Evolutionary conservation across 2,113 vertebrate genomes (phyloP).

Genomic region (Periophthalmodon schlosseri): DNA sequence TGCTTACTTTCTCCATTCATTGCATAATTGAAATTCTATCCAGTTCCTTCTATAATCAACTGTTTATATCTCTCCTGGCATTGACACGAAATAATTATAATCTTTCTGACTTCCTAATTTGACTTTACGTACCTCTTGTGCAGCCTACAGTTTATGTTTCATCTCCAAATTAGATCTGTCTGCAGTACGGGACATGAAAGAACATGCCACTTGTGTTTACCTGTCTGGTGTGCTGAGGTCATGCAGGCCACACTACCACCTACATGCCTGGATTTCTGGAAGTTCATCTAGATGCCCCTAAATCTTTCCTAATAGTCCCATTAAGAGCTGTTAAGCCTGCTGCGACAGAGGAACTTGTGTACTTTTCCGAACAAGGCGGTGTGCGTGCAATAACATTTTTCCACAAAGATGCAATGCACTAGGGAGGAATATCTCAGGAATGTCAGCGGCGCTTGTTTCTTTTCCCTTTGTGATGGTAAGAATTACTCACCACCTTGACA

Average conservation of each 20-base stretch:
- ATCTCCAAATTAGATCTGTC: slow-evolving; percentile 57
- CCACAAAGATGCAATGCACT: slow-evolving; percentile 66
- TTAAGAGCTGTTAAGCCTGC: slow-evolving; percentile 41
- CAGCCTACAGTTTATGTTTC: slow-evolving; percentile 49
- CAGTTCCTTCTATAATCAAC: no score
- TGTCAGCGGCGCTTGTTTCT: slow-evolving; percentile 64
- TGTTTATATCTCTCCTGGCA: neutral
- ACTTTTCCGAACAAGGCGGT: slow-evolving; percentile 60
- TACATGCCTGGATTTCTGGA: slow-evolving; percentile 52
- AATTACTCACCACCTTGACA: slow-evolving; percentile 75
- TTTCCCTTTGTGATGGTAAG: slow-evolving; percentile 74
- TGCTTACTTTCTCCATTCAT: neutral
- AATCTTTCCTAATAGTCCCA: slow-evolving; percentile 58
- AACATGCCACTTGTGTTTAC: slow-evolving; percentile 65
- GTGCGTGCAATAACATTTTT: slow-evolving; percentile 65
- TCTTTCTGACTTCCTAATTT: neutral
- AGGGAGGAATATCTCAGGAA: slow-evolving; percentile 72
- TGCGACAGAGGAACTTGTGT: slow-evolving; percentile 62
- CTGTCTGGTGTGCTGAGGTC: slow-evolving; percentile 66
- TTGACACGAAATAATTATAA: neutral
- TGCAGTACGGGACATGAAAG: slow-evolving; percentile 48
- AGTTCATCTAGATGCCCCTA: slow-evolving; percentile 42
- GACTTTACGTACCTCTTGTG: slow-evolving; percentile 21
- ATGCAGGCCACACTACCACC: slow-evolving; percentile 50
- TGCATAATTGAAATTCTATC: neutral